Conservation (phyloP, 1,140 invertebrate species). For the Panulirus ornatus region DNA sequence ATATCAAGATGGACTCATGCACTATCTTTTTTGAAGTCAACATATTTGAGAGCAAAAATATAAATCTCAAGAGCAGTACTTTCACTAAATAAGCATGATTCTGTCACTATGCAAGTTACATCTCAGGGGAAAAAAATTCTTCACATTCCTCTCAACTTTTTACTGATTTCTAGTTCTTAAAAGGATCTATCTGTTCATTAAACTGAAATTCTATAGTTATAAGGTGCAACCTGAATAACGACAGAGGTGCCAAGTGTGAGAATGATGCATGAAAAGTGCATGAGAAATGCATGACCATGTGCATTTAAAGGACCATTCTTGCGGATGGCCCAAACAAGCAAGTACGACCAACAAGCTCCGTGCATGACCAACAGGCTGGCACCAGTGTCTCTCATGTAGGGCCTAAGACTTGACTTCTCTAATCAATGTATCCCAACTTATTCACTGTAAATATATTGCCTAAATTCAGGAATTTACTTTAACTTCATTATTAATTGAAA, state of each 20-base stretch:
- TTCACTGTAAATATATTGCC: neutral
- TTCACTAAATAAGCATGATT: constrained; percentile 7
- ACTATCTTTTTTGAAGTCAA: neutral
- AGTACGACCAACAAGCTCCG: constrained; percentile 27
- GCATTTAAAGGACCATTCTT: constrained; percentile 46
- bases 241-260: constrained; percentile 18
- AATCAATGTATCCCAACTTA: constrained; percentile 26
- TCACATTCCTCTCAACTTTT: no score
- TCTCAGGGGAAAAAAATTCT: no score
- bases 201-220: neutral
- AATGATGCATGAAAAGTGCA: constrained; percentile 52
- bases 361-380: constrained; percentile 52
- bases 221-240: neutral
- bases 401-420: constrained; percentile 60
- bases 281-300: constrained; percentile 40
- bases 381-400: constrained; percentile 72
- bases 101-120: constrained; percentile 12
- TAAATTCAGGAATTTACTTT: neutral
- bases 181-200: no score
- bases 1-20: neutral
- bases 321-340: constrained; percentile 50
- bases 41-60: neutral
- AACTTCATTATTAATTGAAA: neutral
- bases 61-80: neutral
- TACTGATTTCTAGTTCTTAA: no score